These are phyloP conservation scores for Eudasyphora cyanicolor DNA, from an alignment of 2,888 invertebrate genomes.

Conservation along the genomic window DNA sequence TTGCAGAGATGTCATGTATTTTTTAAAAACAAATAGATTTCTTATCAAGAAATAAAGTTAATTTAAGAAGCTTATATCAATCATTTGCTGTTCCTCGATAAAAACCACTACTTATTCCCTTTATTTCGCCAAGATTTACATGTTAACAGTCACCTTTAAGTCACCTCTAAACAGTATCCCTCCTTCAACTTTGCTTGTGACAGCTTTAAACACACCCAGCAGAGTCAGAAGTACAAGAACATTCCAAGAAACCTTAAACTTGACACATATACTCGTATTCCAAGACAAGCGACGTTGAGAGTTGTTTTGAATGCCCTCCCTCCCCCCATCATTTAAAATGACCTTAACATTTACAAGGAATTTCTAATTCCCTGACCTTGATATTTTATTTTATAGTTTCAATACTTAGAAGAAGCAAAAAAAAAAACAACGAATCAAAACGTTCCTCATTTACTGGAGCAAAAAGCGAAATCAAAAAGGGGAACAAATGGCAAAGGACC, in stretches of 20 bases:
- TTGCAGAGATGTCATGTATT: no score
- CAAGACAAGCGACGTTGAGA: no score
- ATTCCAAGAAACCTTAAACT: constrained; percentile 58
- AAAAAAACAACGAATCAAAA: constrained; percentile 3
- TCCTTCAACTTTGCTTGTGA: not conserved
- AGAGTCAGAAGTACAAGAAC: not conserved
- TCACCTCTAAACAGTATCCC: constrained; percentile 10
- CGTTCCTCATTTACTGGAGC: not conserved
- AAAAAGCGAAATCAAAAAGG: not conserved
- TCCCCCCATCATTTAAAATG: constrained; percentile 35
- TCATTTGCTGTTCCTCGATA: no score
- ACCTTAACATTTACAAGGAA: constrained; percentile 53
- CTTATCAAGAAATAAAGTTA: no score
- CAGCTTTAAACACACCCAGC: not conserved
- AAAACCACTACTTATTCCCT: not conserved
- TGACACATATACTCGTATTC: constrained; percentile 59
- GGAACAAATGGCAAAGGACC: not conserved
- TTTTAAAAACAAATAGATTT: no score
- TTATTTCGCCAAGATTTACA: not conserved
- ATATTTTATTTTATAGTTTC: constrained; percentile 55
- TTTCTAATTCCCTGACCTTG: constrained; percentile 59
- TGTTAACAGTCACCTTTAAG: constrained; percentile 17
- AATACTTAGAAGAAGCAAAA: not conserved
- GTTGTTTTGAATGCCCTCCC: not conserved
- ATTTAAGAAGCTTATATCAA: no score